Base-by-base conservation (phyloP, 2,797 vertebrate species). In the Melanotaenia boesemani region DNA sequence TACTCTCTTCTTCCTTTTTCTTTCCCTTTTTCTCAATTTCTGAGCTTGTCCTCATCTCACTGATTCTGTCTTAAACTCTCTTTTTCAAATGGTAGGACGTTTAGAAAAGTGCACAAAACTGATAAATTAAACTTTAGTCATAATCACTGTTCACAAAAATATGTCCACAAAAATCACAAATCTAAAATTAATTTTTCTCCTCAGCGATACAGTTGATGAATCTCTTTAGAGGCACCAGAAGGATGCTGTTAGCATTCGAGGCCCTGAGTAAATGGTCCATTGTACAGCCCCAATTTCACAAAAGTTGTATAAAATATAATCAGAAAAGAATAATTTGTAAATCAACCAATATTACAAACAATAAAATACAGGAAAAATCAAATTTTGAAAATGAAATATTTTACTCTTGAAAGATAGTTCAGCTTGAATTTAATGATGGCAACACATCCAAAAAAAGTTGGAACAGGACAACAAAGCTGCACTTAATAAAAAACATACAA, bases 41-140 rank as follows among this genome's bases (percentile, higher is more conserved):
- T 76, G 44, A 65, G 48, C 52, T 65, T 54, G 57, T 82, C 67
- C 72, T 44, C 8, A 18, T 73, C 69, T 67, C 36, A 9, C 71
- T 66, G 68, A 77, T 74, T 67, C 50, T 1, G 36, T 75, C 20
- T 70, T 69, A 20, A 70, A 55, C 63, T 67, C 55, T 20, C 24
- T 20, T 50, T 69, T 30, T 70, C 48, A 66, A 22, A 75, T 84
- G 79, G 82, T 67, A 69, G 87, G 81, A 72, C 30, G 73, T 80
- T 82, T 61, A 74, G 59, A 67, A 65, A 76, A 66, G 60, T 69
- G 70, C 44, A 58, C 22, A 80, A 72, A 72, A 24, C 41, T 77
- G 63, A 75, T 30, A 56, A 78, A 32, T 8, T 11, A 87, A 81
- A 75, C 73, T 80, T 78, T 48, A 75, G 20, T 37, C 4, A 61